Percentiles rank a stretch among this genome's conserved stretches.
Conservation (phyloP, 2,797 vertebrate species). For the Gephyroberyx darwinii region DNA sequence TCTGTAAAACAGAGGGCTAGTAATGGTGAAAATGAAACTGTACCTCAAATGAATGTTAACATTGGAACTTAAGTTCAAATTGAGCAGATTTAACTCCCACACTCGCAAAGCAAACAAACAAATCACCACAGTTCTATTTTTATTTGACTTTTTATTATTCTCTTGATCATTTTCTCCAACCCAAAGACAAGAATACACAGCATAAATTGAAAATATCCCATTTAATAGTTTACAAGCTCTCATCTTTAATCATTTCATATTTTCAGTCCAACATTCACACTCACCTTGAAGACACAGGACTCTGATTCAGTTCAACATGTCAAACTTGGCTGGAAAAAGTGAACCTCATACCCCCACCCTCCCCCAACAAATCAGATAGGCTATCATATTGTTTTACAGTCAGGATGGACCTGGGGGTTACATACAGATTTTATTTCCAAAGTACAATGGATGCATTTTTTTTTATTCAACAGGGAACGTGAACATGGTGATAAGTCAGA, state of each 20-base stretch:
- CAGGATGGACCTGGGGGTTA: constrained; percentile 59
- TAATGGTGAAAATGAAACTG: no score
- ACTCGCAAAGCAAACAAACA: constrained; percentile 27
- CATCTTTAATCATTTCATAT: constrained; percentile 82
- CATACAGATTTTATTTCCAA: constrained; percentile 69
- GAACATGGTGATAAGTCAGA: constrained; percentile 61
- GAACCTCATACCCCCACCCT: constrained; percentile 67
- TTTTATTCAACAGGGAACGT: constrained; percentile 62
- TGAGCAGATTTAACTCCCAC: background rate
- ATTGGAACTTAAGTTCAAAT: background rate
- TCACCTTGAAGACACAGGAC: constrained; percentile 85
- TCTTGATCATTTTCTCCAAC: constrained; percentile 96
- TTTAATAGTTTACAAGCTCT: constrained; percentile 94
- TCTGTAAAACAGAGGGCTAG: no score
- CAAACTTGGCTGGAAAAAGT: constrained; percentile 84
- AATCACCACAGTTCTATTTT: constrained; percentile 71
- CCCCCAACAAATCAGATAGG: constrained; percentile 48
- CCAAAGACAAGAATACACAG: constrained; percentile 99
- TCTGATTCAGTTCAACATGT: constrained; percentile 85
- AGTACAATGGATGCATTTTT: constrained; percentile 67
- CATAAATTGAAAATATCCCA: constrained; percentile 98
- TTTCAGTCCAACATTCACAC: constrained; percentile 86
- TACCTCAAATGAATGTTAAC: no score
- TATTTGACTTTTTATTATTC: constrained; percentile 93
- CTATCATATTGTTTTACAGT: constrained; percentile 63